Base-by-base conservation (phyloP, 1,140 invertebrate genomes). In the Trichogramma pretiosum region DNA sequence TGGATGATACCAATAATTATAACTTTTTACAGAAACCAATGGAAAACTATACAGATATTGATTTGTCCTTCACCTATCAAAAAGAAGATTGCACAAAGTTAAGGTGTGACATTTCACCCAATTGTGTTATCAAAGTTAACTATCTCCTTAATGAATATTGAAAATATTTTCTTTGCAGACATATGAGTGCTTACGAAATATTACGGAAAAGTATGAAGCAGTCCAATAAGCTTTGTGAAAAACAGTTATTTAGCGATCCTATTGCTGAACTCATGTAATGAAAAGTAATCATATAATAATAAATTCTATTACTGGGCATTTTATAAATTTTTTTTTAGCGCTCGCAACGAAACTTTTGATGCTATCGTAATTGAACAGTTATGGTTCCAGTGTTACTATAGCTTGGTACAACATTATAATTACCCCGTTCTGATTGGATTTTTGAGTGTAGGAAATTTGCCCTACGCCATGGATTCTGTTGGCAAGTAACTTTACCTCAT, bases 381-480 rank as follows among this genome's bases (percentile, higher is more conserved):
- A 28, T 68, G 65, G 66, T 68, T 55, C 50, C 66, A 68, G 44
- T 68, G 66, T 41, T 68, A 66, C 56, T 68, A 68, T 46, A 52
- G 57, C n/a, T 54, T 68, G 24, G 64, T 68, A 16, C 59, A 62
- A 17, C 49, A 59, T 46, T 67, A 63, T 22, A 58, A 68, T 38
- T 67, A 58, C 44, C 66, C 66, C 4, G 56, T 63, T 9, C 50
- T 68, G 34, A 57, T 68, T 46, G 66, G 66, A 50, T 68, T 66
- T 46, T 53, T 67, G 32, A 68, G 65, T 43, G 66, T 68, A 32
- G 66, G 66, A 17, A 68, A 66, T 56, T 58, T 68, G 36, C 66
- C 66, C 1, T 67, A 66, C 39, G 66, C 56, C 28, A 67, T 68
- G 64, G 66, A 68, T 41, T 68, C 66, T 5, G 55, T 68, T 13